Evolutionary conservation across 2,113 vertebrate species (phyloP).

Genomic region (Vulpes vulpes): DNA sequence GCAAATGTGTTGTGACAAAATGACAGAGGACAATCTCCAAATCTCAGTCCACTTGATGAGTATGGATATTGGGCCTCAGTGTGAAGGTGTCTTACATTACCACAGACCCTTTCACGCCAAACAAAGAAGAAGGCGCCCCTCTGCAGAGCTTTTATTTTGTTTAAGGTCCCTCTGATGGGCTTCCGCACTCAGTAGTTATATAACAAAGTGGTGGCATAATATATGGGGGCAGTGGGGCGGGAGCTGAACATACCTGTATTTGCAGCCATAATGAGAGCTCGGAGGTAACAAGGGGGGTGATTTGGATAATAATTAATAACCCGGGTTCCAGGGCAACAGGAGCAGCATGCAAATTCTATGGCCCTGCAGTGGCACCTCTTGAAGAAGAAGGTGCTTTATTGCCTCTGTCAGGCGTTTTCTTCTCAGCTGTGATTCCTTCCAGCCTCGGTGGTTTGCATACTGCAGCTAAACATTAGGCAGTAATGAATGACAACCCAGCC

Average conservation of each 20-base stretch:
- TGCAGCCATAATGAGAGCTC: constrained; percentile 68
- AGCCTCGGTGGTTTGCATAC: constrained; percentile 66
- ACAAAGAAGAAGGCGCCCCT: constrained; percentile 57
- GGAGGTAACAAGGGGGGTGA: constrained; percentile 59
- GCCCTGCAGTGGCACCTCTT: constrained; percentile 66
- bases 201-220: constrained; percentile 68
- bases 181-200: not conserved
- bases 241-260: constrained; percentile 52
- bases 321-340: constrained; percentile 3
- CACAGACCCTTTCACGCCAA: not conserved
- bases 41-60: not conserved
- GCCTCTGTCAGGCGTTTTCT: constrained; percentile 67
- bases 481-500: constrained; percentile 73
- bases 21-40: constrained; percentile 1
- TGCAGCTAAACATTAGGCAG: constrained; percentile 55
- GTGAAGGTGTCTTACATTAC: constrained; percentile 44
- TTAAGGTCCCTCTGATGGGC: constrained; percentile 66
- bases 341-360: constrained; percentile 56
- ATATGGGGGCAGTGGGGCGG: constrained; percentile 46
- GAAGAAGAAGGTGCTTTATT: constrained; percentile 75
- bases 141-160: constrained; percentile 54
- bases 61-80: not conserved
- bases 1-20: constrained; percentile 30
- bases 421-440: constrained; percentile 66
- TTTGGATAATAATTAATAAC: constrained; percentile 75